Percentiles rank a stretch among this genome's conserved stretches.
Conservation (phyloP, 1,140 invertebrate genomes). For the Pogonus chalceus region DNA sequence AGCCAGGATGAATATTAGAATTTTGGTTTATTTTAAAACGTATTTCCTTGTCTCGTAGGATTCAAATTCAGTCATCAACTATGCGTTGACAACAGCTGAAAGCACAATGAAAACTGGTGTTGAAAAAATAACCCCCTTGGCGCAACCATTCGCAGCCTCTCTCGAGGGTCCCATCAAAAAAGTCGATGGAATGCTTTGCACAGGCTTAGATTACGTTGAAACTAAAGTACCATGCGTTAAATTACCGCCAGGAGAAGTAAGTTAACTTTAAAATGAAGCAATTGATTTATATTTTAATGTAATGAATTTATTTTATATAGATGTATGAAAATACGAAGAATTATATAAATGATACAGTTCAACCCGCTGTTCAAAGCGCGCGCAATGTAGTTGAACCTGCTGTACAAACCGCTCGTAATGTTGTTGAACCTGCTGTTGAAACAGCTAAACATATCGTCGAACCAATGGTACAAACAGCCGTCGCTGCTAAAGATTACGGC, state of each 20-base stretch:
- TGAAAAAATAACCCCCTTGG: conserved; percentile 37
- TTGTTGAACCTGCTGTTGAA: conserved; percentile 19
- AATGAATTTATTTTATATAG: conserved; percentile 35
- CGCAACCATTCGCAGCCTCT: conserved; percentile 39
- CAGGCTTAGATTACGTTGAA: conserved; percentile 40
- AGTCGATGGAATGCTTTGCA: conserved; percentile 38
- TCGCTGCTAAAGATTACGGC: conserved; percentile 22
- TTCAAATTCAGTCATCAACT: conserved; percentile 43
- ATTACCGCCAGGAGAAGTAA: conserved; percentile 38
- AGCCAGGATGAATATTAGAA: no score
- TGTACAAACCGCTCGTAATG: conserved; percentile 19
- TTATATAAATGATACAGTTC: conserved; percentile 39
- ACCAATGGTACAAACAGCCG: conserved; percentile 25
- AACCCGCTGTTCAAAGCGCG: conserved; percentile 21
- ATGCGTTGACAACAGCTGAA: conserved; percentile 46
- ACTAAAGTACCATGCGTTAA: conserved; percentile 40
- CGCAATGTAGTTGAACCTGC: conserved; percentile 17
- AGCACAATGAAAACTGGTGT: conserved; percentile 37
- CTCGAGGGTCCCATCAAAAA: conserved; percentile 38
- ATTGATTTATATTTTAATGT: conserved; percentile 10
- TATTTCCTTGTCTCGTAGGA: conserved; percentile 31
- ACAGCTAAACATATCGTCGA: conserved; percentile 22
- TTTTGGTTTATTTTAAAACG: not conserved
- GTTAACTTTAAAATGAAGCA: conserved; percentile 8
- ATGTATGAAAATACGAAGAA: conserved; percentile 46